These are phyloP conservation scores for Meteorus sp. DNA, from an alignment of 1,140 invertebrate species.

Conservation along the genomic window DNA sequence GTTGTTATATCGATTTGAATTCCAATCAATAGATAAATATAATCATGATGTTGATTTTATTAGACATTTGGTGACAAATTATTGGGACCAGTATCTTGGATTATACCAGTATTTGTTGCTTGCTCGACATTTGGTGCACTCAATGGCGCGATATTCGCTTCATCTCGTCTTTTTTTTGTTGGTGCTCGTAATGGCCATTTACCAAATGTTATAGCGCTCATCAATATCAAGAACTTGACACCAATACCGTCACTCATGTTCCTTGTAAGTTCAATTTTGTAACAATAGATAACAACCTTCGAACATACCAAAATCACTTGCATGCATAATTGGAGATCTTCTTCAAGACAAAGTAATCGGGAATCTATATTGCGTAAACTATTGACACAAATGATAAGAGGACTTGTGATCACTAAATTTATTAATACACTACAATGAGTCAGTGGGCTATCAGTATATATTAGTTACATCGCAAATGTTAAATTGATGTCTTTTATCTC, in stretches of 20 bases:
- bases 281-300: too few relatives aligned
- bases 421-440: too few relatives aligned
- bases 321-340: too few relatives aligned
- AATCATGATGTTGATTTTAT: slow-evolving; percentile 25
- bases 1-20: slow-evolving; percentile 1
- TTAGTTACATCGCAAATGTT: too few relatives aligned
- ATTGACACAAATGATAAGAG: too few relatives aligned
- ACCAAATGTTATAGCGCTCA: slow-evolving; percentile 83
- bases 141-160: slow-evolving; percentile 87
- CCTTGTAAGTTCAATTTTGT: slow-evolving; percentile 85
- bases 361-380: too few relatives aligned
- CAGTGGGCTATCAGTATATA: too few relatives aligned
- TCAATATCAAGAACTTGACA: slow-evolving; percentile 83
- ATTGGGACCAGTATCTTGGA: slow-evolving; percentile 78
- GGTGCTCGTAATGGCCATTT: slow-evolving; percentile 90
- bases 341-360: too few relatives aligned
- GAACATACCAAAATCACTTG: too few relatives aligned
- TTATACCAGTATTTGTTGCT: slow-evolving; percentile 86
- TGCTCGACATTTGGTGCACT: slow-evolving; percentile 86
- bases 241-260: slow-evolving; percentile 90
- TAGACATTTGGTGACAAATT: slow-evolving; percentile 82
- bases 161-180: slow-evolving; percentile 86
- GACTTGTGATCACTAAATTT: too few relatives aligned
- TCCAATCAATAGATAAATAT: background rate
- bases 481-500: too few relatives aligned